Evolutionary conservation across 2,797 vertebrate species (phyloP).

Genomic region (Buphagus erythrorhynchus): DNA sequence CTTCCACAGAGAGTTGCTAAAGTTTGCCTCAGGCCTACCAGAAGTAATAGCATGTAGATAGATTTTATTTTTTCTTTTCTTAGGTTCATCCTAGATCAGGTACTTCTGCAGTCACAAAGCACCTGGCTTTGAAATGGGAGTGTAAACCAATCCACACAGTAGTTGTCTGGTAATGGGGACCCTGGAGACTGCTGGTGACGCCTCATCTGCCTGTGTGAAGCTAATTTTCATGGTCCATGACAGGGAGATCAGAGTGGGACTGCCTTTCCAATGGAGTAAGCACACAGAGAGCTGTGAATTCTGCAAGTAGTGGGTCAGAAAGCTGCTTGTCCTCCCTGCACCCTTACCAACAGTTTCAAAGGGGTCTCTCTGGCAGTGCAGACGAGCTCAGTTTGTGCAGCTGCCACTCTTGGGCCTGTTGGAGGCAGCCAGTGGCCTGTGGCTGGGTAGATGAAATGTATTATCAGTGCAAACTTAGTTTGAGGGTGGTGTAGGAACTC

Average conservation of each 20-base stretch:
- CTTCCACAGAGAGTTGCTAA: background rate
- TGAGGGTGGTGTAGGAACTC: background rate
- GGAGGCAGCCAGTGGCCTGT: background rate
- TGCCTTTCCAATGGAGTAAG: background rate
- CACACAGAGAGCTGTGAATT: background rate
- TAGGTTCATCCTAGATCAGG: background rate
- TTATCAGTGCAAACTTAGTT: no score
- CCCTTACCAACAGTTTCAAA: background rate
- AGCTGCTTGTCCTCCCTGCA: background rate
- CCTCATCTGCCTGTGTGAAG: background rate
- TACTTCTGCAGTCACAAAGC: background rate
- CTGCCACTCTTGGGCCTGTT: background rate
- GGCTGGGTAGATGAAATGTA: background rate
- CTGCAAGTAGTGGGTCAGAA: background rate
- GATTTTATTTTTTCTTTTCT: background rate
- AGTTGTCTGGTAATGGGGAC: background rate
- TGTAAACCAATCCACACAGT: background rate
- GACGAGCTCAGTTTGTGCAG: background rate
- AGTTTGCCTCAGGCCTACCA: background rate
- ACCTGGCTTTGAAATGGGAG: background rate
- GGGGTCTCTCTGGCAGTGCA: background rate
- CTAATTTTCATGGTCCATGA: background rate
- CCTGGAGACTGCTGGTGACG: background rate
- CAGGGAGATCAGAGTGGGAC: background rate
- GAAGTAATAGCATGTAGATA: background rate